Percentiles rank a stretch among this genome's conserved stretches.
These are phyloP conservation scores for Stegana nigrithorax DNA, from an alignment of 2,888 invertebrate genomes.

Conservation along the genomic window DNA sequence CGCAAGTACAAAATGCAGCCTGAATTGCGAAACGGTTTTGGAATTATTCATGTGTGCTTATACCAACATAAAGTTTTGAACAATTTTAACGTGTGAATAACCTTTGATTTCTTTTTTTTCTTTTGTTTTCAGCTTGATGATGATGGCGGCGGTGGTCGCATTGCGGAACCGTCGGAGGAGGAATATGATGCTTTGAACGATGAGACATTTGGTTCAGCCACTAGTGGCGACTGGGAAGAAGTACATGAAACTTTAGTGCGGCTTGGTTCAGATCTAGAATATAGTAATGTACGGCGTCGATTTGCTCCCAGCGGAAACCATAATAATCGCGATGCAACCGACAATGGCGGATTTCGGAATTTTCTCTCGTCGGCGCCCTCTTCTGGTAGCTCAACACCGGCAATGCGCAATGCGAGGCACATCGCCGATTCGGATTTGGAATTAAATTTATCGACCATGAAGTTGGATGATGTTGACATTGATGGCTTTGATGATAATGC, in stretches of 20 bases:
- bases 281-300: conserved; percentile 33
- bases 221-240: conserved; percentile 80
- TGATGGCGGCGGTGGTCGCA: conserved; percentile 69
- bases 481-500: conserved; percentile 31
- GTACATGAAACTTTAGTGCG: conserved; percentile 78
- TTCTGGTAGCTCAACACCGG: conserved; percentile 31
- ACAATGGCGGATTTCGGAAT: conserved; percentile 27
- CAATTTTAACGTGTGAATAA: background rate
- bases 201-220: conserved; percentile 89
- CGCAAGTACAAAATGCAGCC: background rate
- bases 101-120: conserved; percentile 18
- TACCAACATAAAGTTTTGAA: background rate
- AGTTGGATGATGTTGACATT: conserved; percentile 66
- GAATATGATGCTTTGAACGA: conserved; percentile 93
- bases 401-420: conserved; percentile 34
- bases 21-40: background rate
- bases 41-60: background rate
- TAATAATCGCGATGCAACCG: background rate
- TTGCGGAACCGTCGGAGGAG: conserved; percentile 79
- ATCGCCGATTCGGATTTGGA: conserved; percentile 66
- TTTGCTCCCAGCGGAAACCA: too few relatives aligned
- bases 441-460: conserved; percentile 65
- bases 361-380: conserved; percentile 32
- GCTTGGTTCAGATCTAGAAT: conserved; percentile 55
- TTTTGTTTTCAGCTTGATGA: conserved; percentile 54